These are phyloP conservation scores for Pangasius krempfi DNA, from an alignment of 2,797 vertebrate genomes.

Conservation along the genomic window DNA sequence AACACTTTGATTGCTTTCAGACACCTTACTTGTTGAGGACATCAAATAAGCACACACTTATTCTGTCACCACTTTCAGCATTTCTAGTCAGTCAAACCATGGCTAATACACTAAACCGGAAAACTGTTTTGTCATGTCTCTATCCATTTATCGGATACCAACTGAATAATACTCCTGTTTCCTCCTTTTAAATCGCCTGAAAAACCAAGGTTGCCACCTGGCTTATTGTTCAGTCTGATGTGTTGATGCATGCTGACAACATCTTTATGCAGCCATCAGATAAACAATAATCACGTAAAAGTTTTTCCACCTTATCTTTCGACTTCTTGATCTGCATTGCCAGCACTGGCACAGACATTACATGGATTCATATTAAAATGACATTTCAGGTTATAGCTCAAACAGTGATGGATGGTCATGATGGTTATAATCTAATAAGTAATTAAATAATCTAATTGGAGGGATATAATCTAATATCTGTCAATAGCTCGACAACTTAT, in stretches of 20 bases:
- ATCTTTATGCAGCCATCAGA: constrained; percentile 26
- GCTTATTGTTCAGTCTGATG: constrained; percentile 36
- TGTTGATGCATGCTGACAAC: constrained; percentile 13
- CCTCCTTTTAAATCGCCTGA: constrained; percentile 14
- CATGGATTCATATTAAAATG: not conserved
- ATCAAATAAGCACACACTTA: not conserved
- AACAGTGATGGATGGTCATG: not conserved
- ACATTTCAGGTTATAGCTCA: not conserved
- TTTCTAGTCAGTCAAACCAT: not conserved
- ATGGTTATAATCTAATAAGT: not conserved
- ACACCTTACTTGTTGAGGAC: not conserved
- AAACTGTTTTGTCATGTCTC: constrained; percentile 14
- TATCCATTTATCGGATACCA: constrained; percentile 30
- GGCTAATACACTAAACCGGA: not conserved
- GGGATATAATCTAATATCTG: not conserved
- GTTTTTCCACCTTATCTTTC: not conserved
- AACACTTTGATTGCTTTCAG: not conserved
- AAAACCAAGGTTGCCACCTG: constrained; percentile 36
- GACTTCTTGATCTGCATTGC: not conserved
- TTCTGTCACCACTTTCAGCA: not conserved
- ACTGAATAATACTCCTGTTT: constrained; percentile 7
- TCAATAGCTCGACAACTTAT: not conserved
- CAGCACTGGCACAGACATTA: not conserved
- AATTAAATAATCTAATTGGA: not conserved
- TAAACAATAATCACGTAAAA: not conserved